Evolutionary conservation across 2,797 vertebrate genomes (phyloP), one percentile per base, ranked within the genome.

Genomic region (Enteromius anoplus): DNA sequence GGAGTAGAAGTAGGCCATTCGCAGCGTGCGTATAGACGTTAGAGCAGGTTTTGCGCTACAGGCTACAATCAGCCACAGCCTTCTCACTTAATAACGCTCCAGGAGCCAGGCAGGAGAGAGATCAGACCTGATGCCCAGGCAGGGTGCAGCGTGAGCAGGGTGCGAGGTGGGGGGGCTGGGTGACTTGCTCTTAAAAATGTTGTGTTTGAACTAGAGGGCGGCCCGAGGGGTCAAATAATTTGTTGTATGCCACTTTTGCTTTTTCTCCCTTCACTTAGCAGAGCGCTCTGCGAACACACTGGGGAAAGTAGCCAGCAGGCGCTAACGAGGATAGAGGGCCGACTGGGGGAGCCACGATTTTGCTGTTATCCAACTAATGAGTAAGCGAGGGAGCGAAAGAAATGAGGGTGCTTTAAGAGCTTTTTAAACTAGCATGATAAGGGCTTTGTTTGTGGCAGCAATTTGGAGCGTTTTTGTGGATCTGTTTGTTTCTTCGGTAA

Each of bases 121-220:
- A 86, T 84, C 77, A 84, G 75, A 84, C 81, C 81, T 88, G 87
- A 86, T 85, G 80, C 75, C 47, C 58, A 66, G 37, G 66, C 73
- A 79, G 75, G 65, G 81, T 49, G 80, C 73, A 71, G 72, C 29
- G 19, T 68, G 12, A 47, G 51, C 75, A 82, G 80, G 75, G 73
- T 85, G 80, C 37, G 26, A 81, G 66, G 64, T 10, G 17, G 62
- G 72, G 58, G 71, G 81, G 75, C 51, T 66, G 76, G 75, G 75
- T 76, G 49, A 75, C 17, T 26, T 71, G 42, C 75, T 78, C 70
- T 80, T 73, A 82, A 82, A 81, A 82, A 75, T 75, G n/a, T 82
- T 81, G 68, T 53, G 75, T 85, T 77, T 82, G 70, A 85, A 85
- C 75, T 78, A 62, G 29, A 72, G 69, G 76, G 81, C 29, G 37